phyloP scores from a whole-genome alignment of 2,797 vertebrate species.

The Urosaurus nigricauda region DNA sequence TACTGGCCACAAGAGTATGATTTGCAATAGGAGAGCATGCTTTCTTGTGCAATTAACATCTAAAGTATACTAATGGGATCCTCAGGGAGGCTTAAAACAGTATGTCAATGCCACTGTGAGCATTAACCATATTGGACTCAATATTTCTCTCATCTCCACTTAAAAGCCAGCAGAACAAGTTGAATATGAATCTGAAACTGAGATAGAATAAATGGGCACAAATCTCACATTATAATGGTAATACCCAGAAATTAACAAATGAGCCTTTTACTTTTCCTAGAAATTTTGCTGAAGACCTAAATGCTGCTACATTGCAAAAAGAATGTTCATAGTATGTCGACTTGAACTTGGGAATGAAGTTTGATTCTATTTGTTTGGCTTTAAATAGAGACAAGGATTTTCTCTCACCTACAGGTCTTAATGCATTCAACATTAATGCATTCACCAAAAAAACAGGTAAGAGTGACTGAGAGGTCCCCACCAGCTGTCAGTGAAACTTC shows the following conservation, averaged over 20 bases:
- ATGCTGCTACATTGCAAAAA: neutral
- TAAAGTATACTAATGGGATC: slow-evolving; percentile 5
- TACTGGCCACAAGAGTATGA: slow-evolving; percentile 52
- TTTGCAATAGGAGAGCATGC: slow-evolving; percentile 45
- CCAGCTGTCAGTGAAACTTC: too few species aligned
- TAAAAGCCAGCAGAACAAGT: neutral
- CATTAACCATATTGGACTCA: neutral
- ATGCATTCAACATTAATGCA: too few species aligned
- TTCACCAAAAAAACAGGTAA: too few species aligned
- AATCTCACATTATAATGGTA: neutral
- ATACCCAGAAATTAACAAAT: neutral
- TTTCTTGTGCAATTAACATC: slow-evolving; percentile 17
- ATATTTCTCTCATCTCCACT: neutral
- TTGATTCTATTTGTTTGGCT: too few species aligned
- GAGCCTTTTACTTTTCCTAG: neutral
- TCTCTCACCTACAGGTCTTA: too few species aligned
- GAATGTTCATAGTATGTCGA: neutral
- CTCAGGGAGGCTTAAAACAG: slow-evolving; percentile 13
- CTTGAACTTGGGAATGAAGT: too few species aligned
- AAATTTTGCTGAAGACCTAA: neutral
- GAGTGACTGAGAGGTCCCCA: too few species aligned
- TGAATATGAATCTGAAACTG: neutral
- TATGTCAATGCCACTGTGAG: neutral
- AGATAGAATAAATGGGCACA: neutral
- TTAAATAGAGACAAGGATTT: too few species aligned